phyloP scores from a whole-genome alignment of 2,888 invertebrate genomes.

The Tubulanus polymorphus region DNA sequence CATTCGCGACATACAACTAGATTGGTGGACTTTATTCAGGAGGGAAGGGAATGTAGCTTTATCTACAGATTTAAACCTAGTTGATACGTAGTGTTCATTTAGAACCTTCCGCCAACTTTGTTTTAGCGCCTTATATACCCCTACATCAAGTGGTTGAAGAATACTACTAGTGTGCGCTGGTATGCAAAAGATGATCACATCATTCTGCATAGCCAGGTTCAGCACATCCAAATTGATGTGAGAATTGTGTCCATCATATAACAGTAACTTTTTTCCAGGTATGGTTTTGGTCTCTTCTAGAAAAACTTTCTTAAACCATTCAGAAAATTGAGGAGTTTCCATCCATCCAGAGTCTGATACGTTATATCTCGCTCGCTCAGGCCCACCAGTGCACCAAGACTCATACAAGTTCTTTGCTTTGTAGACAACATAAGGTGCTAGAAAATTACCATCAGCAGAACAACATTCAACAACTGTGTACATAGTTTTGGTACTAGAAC shows the following conservation, averaged over 20 bases:
- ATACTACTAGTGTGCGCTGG: conserved; percentile 10
- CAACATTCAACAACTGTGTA: conserved; percentile 15
- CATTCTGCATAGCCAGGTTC: conserved; percentile 5
- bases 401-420: conserved; percentile 14
- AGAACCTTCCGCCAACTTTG: neutral
- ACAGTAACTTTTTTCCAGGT: neutral
- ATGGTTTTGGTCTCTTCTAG: neutral
- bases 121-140: conserved; percentile 7
- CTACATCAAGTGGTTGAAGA: conserved; percentile 14
- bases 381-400: conserved; percentile 14
- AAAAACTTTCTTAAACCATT: conserved; percentile 14
- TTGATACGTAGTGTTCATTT: too few species aligned
- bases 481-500: conserved; percentile 11
- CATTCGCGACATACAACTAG: too few species aligned
- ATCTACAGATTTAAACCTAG: too few species aligned
- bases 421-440: conserved; percentile 18
- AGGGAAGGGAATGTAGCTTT: too few species aligned
- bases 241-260: conserved; percentile 14
- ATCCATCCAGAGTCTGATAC: neutral
- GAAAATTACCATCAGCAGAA: conserved; percentile 13
- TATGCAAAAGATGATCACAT: conserved; percentile 9
- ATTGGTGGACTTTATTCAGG: too few species aligned
- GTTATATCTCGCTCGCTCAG: conserved; percentile 3
- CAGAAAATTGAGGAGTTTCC: conserved; percentile 2
- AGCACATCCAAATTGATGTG: conserved; percentile 2